Evolutionary conservation across 35 echinoderm and acorn worm genomes (phyloP).

Genomic region (Lytechinus pictus): DNA sequence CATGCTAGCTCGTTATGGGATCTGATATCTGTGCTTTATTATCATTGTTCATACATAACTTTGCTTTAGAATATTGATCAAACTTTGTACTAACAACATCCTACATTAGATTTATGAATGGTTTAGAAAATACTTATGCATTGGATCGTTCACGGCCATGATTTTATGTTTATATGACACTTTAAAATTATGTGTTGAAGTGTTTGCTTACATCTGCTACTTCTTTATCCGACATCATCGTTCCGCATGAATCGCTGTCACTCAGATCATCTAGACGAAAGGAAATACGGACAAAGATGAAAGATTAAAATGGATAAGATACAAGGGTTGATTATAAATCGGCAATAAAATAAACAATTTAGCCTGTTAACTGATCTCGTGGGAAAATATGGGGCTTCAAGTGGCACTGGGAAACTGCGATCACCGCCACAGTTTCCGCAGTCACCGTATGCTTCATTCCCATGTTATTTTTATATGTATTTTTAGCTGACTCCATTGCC

Average conservation of each 20-base stretch:
- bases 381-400: constrained; percentile 17
- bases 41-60: too few relatives aligned
- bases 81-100: too few relatives aligned
- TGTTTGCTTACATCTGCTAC: constrained; percentile 6
- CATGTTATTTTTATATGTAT: background rate
- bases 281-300: too few relatives aligned
- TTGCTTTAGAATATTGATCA: too few relatives aligned
- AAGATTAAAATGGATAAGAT: background rate
- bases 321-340: background rate
- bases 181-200: background rate
- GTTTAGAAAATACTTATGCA: too few relatives aligned
- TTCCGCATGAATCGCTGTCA: constrained; percentile 21
- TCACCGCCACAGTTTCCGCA: background rate
- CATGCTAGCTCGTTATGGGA: too few relatives aligned
- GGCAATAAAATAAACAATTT: background rate
- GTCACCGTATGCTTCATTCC: background rate
- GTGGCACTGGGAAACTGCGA: background rate
- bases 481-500: background rate
- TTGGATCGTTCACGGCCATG: too few relatives aligned
- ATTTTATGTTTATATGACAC: background rate
- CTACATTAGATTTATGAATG: too few relatives aligned
- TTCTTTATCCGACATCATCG: constrained; percentile 3
- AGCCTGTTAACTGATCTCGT: background rate
- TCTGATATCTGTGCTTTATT: too few relatives aligned
- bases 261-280: background rate